These are phyloP conservation scores for Pedetes capensis DNA, from an alignment of 2,113 vertebrate genomes.

Conservation along the genomic window DNA sequence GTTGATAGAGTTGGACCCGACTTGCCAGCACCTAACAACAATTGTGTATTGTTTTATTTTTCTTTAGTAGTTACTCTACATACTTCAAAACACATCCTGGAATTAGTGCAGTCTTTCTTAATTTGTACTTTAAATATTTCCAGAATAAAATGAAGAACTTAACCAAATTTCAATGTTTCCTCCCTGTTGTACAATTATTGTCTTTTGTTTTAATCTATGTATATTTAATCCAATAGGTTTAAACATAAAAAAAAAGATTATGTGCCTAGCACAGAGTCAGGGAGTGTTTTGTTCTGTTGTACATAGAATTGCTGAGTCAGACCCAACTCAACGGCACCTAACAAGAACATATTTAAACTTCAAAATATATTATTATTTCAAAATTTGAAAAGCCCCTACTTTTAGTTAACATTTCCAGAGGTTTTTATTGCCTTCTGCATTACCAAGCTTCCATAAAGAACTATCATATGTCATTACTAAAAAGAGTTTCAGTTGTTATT, in stretches of 20 bases:
- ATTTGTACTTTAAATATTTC: conserved; percentile 26
- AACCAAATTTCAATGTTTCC: neutral
- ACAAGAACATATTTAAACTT: neutral
- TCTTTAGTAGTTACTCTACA: neutral
- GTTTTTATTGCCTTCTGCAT: neutral
- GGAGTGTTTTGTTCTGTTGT: too few species aligned
- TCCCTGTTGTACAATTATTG: neutral
- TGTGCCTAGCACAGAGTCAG: too few species aligned
- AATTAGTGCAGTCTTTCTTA: neutral
- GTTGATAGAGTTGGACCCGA: too few species aligned
- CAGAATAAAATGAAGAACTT: neutral
- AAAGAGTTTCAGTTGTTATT: neutral
- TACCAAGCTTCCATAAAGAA: neutral
- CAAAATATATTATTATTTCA: neutral
- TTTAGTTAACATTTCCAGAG: neutral
- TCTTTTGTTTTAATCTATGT: conserved; percentile 7
- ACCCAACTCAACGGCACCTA: too few species aligned
- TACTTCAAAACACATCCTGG: neutral
- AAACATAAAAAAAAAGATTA: too few species aligned
- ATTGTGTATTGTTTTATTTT: neutral
- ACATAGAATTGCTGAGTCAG: too few species aligned
- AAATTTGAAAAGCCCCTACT: neutral
- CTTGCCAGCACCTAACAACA: too few species aligned
- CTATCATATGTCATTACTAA: neutral
- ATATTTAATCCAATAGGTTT: too few species aligned